A percentile compares a stretch with the other conserved stretches of the same genome.
These are phyloP conservation scores for Chlorodrepanis virens DNA, from an alignment of 2,113 vertebrate species.

Conservation along the genomic window DNA sequence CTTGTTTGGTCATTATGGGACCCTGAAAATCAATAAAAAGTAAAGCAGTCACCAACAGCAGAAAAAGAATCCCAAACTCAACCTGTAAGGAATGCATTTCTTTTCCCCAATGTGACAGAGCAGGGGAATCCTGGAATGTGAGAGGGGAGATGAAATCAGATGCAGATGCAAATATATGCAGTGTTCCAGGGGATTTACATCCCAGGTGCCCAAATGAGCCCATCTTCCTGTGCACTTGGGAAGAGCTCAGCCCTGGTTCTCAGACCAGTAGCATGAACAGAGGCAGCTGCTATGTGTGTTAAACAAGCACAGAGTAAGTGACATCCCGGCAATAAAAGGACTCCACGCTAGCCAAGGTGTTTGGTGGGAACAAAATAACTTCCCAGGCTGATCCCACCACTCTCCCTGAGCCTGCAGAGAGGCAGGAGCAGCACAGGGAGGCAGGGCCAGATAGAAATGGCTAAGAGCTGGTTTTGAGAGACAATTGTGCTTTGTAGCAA, in stretches of 20 bases:
- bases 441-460: background rate
- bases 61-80: background rate
- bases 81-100: background rate
- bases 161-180: slow-evolving; percentile 33
- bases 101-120: rapidly evolving
- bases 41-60: background rate
- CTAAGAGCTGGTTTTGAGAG: background rate
- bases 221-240: slow-evolving; percentile 42
- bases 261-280: slow-evolving; percentile 55
- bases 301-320: slow-evolving; percentile 53
- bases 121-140: background rate
- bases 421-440: background rate
- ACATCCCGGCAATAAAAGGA: slow-evolving; percentile 32
- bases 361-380: slow-evolving; percentile 47
- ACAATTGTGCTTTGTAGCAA: slow-evolving; percentile 2
- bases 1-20: background rate
- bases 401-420: background rate
- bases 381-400: slow-evolving; percentile 22
- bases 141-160: background rate
- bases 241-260: slow-evolving; percentile 37
- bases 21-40: background rate
- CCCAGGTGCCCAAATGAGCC: slow-evolving; percentile 12
- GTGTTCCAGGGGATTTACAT: slow-evolving; percentile 13
- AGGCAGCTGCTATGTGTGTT: slow-evolving; percentile 51
- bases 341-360: slow-evolving; percentile 38